Evolutionary conservation across 2,113 vertebrate genomes (phyloP), one percentile per base, ranked within the genome.

Genomic region (Ondatra zibethicus): DNA sequence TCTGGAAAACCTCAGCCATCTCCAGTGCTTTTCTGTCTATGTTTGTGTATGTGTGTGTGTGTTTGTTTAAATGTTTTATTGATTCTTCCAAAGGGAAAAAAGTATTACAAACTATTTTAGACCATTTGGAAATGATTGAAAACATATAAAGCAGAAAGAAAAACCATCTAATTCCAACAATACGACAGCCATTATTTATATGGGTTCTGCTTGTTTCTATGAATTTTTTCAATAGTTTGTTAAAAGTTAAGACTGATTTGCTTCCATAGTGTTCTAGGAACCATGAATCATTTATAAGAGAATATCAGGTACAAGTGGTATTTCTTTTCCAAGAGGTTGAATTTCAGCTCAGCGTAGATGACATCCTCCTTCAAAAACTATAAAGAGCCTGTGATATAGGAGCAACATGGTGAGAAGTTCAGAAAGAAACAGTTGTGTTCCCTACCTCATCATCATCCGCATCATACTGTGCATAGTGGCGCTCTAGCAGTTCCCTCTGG

Each of bases 371-470:
- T 29, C 52, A 58, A 33, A 61, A 81, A 55, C 55, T 42, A 55
- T 55, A 73, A 80, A 75, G 82, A 88, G 21, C 61, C 66, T 36
- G 25, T 29, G 61, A 55, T 7, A 52, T 47, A 14, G 78, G 9
- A 39, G 73, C 68, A 77, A 1, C 5, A 1, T 17, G 55, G 55
- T 1, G 66, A 80, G 16, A 47, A 25, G 6, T 1, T 9, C 0
- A 16, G 21, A 2, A 9, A 93, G 39, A 10, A 25, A 6, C 3
- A 76, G 5, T 2, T 10, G 3, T 39, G 25, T 0, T 2, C 2
- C 96, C 98, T 98, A 99, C 99, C 99, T 99, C 99, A 6, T 99
- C 99, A 29, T 99, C 99, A 23, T 99, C 99, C 0, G 99, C 99
- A 2, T 99, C 99, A 0, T 99, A 99, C 58, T 99, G 99, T 36